These are phyloP conservation scores for Lanius ludovicianus DNA, from an alignment of 2,113 vertebrate genomes.

Conservation along the genomic window DNA sequence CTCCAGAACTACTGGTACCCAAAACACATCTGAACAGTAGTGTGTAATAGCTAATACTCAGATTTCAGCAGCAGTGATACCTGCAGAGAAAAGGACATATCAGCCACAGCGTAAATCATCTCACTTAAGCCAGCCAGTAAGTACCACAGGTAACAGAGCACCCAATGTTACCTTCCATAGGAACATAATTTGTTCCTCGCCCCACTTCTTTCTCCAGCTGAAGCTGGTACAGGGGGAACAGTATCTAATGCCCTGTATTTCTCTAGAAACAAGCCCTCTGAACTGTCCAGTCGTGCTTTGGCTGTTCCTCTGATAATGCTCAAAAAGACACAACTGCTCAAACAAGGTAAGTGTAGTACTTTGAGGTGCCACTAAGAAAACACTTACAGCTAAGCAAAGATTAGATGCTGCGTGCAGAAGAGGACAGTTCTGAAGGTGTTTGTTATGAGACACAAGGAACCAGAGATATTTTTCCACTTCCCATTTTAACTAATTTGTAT, in stretches of 20 bases:
- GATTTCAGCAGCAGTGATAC: background rate
- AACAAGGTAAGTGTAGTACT: accelerated
- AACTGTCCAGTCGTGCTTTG: background rate
- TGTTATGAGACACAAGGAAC: background rate
- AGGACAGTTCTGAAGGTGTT: background rate
- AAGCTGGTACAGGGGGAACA: accelerated
- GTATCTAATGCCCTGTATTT: accelerated
- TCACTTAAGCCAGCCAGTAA: background rate
- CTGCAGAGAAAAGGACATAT: background rate
- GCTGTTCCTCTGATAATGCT: background rate
- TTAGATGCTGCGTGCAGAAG: background rate
- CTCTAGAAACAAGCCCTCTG: background rate
- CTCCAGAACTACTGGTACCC: background rate
- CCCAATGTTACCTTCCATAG: accelerated
- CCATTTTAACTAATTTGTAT: background rate
- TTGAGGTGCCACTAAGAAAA: background rate
- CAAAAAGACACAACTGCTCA: background rate
- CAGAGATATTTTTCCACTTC: background rate
- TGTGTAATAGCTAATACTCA: background rate
- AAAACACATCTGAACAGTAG: background rate
- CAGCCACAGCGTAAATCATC: accelerated
- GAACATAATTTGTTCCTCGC: accelerated
- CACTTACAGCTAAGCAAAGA: background rate
- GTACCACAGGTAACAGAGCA: background rate
- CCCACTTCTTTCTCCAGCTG: background rate